Evolutionary conservation across 2,797 vertebrate genomes (phyloP).

Genomic region (Synaphobranchus kaupii): DNA sequence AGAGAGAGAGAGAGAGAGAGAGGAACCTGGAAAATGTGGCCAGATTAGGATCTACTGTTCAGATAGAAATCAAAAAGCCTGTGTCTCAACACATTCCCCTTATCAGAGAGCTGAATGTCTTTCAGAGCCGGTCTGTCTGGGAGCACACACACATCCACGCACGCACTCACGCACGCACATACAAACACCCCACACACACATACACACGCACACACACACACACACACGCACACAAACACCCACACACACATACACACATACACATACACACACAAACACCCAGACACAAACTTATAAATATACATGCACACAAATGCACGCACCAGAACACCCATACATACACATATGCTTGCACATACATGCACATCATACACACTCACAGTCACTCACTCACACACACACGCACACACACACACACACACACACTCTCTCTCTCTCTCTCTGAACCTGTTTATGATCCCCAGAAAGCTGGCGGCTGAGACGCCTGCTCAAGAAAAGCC

Average conservation of each 20-base stretch:
- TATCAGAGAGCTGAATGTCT: not conserved
- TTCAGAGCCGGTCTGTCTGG: slow-evolving; percentile 15
- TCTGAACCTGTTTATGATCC: too few species aligned
- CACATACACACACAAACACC: slow-evolving; percentile 44
- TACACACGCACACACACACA: slow-evolving; percentile 3
- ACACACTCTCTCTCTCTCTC: not conserved
- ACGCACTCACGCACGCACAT: not conserved
- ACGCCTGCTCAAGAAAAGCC: not conserved
- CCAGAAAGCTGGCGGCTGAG: not conserved
- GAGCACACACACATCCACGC: not conserved
- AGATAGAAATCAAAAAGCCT: slow-evolving; percentile 36
- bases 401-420: slow-evolving; percentile 6
- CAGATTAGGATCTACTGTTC: slow-evolving; percentile 42
- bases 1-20: slow-evolving; percentile 23
- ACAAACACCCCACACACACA: not conserved
- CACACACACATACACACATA: slow-evolving; percentile 24
- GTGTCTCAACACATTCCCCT: slow-evolving; percentile 33
- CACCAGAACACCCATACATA: too few species aligned
- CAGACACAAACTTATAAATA: not conserved
- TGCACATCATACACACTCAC: not conserved
- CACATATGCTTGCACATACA: not conserved
- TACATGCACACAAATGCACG: not conserved
- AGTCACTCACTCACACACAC: not conserved
- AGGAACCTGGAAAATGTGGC: slow-evolving; percentile 39
- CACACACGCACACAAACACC: slow-evolving; percentile 12